Evolutionary conservation across 2,113 vertebrate genomes (phyloP).

Genomic region (Tragelaphus strepsiceros): DNA sequence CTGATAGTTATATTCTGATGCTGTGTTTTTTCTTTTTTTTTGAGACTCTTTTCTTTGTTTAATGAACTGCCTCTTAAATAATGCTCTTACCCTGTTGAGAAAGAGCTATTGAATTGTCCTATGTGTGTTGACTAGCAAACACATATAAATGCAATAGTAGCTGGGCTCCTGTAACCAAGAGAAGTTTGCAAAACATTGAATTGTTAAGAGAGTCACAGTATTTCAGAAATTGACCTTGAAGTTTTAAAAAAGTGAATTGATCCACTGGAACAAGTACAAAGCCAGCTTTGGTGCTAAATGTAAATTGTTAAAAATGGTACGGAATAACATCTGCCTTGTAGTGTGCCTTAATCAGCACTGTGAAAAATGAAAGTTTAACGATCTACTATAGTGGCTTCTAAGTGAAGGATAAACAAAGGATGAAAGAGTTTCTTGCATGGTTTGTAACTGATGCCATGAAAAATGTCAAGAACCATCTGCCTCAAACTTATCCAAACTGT

Average conservation of each 20-base stretch:
- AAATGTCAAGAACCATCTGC: conserved; percentile 94
- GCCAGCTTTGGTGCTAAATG: conserved; percentile 80
- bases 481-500: conserved; percentile 91
- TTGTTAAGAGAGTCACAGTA: conserved; percentile 70
- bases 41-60: conserved; percentile 2
- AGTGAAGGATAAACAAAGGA: conserved; percentile 90
- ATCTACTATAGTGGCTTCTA: conserved; percentile 84
- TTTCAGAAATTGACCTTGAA: conserved; percentile 79
- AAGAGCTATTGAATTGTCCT: conserved; percentile 55
- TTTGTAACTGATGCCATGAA: conserved; percentile 93
- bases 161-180: conserved; percentile 41
- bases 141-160: not conserved
- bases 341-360: conserved; percentile 83
- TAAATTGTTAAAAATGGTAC: conserved; percentile 82
- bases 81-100: conserved; percentile 8
- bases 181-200: conserved; percentile 77
- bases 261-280: conserved; percentile 82
- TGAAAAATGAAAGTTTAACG: conserved; percentile 92
- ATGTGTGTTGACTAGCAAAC: conserved; percentile 28
- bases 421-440: conserved; percentile 89
- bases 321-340: conserved; percentile 86
- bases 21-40: not conserved
- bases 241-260: conserved; percentile 79
- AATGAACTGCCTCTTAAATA: conserved; percentile 50
- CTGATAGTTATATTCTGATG: not conserved